Evolutionary conservation across 2,113 vertebrate species (phyloP).

Genomic region (Symphodus melops): DNA sequence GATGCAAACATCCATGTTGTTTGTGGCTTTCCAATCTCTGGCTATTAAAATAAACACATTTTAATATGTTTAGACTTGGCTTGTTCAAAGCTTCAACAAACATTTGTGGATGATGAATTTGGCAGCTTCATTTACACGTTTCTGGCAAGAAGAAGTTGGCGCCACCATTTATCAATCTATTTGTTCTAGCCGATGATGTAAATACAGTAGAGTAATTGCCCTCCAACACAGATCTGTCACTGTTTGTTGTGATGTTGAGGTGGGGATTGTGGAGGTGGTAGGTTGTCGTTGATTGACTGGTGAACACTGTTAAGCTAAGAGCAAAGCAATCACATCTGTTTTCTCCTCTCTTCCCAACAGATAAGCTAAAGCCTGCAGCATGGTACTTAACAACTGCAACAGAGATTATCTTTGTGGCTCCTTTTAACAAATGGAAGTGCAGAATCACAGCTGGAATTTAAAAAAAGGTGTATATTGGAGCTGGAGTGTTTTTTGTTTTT

Average conservation of each 20-base stretch:
- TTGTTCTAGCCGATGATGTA: conserved; percentile 5
- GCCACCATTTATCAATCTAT: conserved; percentile 4
- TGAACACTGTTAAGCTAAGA: conserved; percentile 34
- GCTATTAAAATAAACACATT: neutral
- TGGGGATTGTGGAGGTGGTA: conserved; percentile 29
- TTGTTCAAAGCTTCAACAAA: neutral
- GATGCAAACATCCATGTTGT: neutral
- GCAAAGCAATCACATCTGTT: conserved; percentile 18
- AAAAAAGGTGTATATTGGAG: neutral
- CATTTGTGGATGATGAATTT: neutral
- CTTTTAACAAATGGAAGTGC: neutral
- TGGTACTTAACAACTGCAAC: neutral
- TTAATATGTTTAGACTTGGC: neutral
- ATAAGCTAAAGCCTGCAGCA: conserved; percentile 5
- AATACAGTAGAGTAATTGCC: conserved; percentile 33
- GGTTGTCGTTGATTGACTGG: conserved; percentile 23
- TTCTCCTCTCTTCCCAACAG: neutral
- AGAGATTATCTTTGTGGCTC: neutral
- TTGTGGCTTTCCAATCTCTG: neutral
- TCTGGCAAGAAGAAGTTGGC: neutral
- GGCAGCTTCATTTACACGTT: neutral
- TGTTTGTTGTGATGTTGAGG: conserved; percentile 4
- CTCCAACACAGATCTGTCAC: conserved; percentile 20
- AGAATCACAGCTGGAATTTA: neutral
- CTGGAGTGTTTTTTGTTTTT: neutral